Evolutionary conservation across 2,113 vertebrate genomes (phyloP).

Genomic region (Mesembrinibis cayennensis): DNA sequence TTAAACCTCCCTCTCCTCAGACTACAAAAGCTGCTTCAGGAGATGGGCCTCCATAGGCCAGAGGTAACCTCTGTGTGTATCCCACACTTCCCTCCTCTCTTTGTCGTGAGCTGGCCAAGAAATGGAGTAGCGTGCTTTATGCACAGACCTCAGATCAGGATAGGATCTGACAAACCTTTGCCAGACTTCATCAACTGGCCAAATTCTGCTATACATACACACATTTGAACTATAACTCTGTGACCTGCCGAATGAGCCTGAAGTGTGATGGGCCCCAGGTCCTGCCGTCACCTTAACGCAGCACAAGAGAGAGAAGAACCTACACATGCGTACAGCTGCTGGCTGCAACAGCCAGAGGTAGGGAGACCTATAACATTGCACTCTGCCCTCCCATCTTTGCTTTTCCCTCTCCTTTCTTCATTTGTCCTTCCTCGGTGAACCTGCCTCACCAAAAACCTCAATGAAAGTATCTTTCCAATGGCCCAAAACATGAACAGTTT

Average conservation of each 20-base stretch:
- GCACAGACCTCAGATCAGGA: not conserved
- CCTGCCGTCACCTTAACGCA: rapidly evolving
- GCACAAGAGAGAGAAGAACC: not conserved
- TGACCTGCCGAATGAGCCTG: rapidly evolving
- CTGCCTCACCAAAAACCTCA: not conserved
- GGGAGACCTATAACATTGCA: rapidly evolving
- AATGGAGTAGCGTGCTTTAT: not conserved
- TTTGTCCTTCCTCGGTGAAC: not conserved
- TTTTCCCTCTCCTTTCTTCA: not conserved
- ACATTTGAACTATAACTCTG: not conserved
- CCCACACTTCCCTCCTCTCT: not conserved
- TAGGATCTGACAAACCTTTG: not conserved
- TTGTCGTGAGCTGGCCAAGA: not conserved
- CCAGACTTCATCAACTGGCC: not conserved
- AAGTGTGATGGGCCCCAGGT: not conserved
- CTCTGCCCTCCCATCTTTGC: not conserved
- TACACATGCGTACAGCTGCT: not conserved
- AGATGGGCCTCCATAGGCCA: not conserved
- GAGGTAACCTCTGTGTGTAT: not conserved
- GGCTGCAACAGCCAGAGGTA: not conserved
- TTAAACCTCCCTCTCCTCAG: not conserved
- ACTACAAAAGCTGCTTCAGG: not conserved
- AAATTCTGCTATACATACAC: not conserved
- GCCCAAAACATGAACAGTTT: not conserved
- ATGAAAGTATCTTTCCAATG: not conserved